Conservation (phyloP, 2,888 invertebrate genomes). For the Metellina segmentata region DNA sequence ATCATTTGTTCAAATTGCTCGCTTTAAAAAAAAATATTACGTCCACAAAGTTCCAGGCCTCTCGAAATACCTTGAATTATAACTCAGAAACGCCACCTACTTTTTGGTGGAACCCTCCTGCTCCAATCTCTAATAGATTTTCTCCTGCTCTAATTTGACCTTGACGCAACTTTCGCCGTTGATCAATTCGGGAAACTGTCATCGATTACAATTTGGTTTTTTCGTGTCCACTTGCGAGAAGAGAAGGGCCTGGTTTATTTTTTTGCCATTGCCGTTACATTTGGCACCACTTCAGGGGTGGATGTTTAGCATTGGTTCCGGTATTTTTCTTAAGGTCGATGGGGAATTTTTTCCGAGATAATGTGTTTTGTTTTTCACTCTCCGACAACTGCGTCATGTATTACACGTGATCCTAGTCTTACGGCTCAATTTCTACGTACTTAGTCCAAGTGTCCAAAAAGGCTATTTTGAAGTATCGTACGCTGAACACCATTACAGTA, state of each 20-base stretch:
- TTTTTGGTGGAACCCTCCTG: not conserved
- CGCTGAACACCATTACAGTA: too few relatives aligned
- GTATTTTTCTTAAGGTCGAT: not conserved
- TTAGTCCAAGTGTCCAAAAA: too few relatives aligned
- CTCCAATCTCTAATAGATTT: not conserved
- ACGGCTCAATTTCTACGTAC: too few relatives aligned
- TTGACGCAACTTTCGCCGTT: slow-evolving; percentile 28
- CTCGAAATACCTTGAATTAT: too few relatives aligned
- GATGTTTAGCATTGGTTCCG: not conserved
- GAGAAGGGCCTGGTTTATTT: not conserved
- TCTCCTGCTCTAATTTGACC: slow-evolving; percentile 29
- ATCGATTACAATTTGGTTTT: slow-evolving; percentile 53
- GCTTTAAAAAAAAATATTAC: not conserved
- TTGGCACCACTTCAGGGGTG: not conserved
- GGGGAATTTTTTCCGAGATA: not conserved
- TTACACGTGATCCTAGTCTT: too few relatives aligned
- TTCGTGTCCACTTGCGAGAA: slow-evolving; percentile 16
- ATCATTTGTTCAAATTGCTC: slow-evolving; percentile 2
- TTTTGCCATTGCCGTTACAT: not conserved
- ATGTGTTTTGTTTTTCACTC: too few relatives aligned
- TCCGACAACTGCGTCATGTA: too few relatives aligned
- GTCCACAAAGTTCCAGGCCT: too few relatives aligned
- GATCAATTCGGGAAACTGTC: slow-evolving; percentile 30
- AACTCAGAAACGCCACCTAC: not conserved
- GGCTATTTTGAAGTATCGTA: too few relatives aligned